A percentile compares a stretch with the other conserved stretches of the same genome.
These are phyloP conservation scores for Ataeniobius toweri DNA, from an alignment of 2,797 vertebrate genomes.

Conservation along the genomic window DNA sequence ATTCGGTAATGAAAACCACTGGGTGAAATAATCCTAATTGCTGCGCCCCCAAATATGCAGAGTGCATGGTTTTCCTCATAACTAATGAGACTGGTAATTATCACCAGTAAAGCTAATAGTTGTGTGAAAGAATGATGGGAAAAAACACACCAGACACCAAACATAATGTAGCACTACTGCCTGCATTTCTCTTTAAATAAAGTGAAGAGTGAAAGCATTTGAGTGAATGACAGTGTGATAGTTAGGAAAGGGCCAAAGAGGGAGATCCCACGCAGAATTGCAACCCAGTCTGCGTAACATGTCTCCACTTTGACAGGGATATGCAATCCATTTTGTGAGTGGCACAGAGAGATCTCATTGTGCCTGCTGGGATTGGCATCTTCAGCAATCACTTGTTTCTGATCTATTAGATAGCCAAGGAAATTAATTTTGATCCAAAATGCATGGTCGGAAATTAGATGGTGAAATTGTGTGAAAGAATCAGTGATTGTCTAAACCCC, in stretches of 20 bases:
- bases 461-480: slow-evolving; percentile 82
- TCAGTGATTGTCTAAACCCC: slow-evolving; percentile 74
- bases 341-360: slow-evolving; percentile 71
- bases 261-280: slow-evolving; percentile 58
- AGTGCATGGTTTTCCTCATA: slow-evolving; percentile 35
- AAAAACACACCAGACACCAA: slow-evolving; percentile 24
- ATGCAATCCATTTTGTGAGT: slow-evolving; percentile 57
- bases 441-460: slow-evolving; percentile 84
- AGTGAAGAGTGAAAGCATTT: slow-evolving; percentile 28
- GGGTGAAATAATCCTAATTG: slow-evolving; percentile 64
- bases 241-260: slow-evolving; percentile 44
- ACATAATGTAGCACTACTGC: slow-evolving; percentile 17
- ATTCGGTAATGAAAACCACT: slow-evolving; percentile 59
- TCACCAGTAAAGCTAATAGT: slow-evolving; percentile 22
- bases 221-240: slow-evolving; percentile 41
- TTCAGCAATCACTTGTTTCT: slow-evolving; percentile 82
- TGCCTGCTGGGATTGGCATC: slow-evolving; percentile 75
- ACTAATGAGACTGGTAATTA: slow-evolving; percentile 45
- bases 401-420: slow-evolving; percentile 83
- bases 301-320: slow-evolving; percentile 53
- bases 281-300: slow-evolving; percentile 52
- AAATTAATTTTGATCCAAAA: slow-evolving; percentile 85
- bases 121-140: slow-evolving; percentile 21
- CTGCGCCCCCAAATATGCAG: slow-evolving; percentile 35
- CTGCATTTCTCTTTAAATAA: slow-evolving; percentile 47